Conservation (phyloP, 2,888 invertebrate genomes). For the Heliconius hortense region DNA sequence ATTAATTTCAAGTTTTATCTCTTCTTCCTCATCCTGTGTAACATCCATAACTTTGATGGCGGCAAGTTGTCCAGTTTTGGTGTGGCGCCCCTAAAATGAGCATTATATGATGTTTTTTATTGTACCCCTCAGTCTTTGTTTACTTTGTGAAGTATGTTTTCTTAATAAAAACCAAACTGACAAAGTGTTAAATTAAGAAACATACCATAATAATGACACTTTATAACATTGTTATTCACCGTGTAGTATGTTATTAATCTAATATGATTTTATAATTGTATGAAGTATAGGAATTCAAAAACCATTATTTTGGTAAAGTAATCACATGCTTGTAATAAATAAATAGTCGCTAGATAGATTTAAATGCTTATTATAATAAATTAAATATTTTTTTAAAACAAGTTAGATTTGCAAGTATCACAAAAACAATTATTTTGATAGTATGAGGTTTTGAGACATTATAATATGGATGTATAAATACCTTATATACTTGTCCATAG, state of each 20-base stretch:
- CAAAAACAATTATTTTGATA: not conserved
- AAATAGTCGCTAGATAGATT: too few relatives aligned
- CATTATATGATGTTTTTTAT: conserved; percentile 7
- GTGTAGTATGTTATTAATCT: not conserved
- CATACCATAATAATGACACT: too few relatives aligned
- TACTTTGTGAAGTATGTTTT: not conserved
- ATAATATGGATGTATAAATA: conserved; percentile 61
- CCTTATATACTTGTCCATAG: conserved; percentile 99
- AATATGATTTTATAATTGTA: not conserved
- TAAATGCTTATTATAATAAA: not conserved
- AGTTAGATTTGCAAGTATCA: not conserved
- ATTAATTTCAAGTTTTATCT: conserved; percentile 99
- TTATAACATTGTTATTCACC: not conserved
- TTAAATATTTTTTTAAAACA: not conserved
- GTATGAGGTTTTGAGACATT: not conserved
- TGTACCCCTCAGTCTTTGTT: not conserved
- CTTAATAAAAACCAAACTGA: too few relatives aligned
- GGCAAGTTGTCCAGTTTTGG: conserved; percentile 99
- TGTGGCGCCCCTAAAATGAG: conserved; percentile 94
- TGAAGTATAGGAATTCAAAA: not conserved
- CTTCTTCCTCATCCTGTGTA: conserved; percentile 99
- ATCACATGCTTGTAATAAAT: not conserved
- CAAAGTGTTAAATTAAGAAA: too few relatives aligned
- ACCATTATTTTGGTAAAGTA: not conserved
- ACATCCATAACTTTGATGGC: conserved; percentile 99